A percentile compares a stretch with the other conserved stretches of the same genome.
These are phyloP conservation scores for Nycticryphes semicollaris DNA, from an alignment of 2,113 vertebrate genomes.

Conservation along the genomic window DNA sequence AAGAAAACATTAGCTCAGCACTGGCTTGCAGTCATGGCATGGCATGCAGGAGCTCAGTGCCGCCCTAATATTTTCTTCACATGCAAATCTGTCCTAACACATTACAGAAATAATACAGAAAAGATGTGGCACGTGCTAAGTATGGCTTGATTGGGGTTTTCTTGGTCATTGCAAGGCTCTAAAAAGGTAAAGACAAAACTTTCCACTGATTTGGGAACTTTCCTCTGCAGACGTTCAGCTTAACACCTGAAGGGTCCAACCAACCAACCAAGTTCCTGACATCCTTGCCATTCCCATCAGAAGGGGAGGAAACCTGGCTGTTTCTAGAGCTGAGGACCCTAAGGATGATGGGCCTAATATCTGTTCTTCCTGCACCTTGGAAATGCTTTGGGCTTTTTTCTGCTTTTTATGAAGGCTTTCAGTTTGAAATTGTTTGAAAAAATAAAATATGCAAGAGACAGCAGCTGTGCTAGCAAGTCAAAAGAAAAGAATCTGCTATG, in stretches of 20 bases:
- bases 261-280: background rate
- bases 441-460: background rate
- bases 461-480: background rate
- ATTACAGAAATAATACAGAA: conserved; percentile 37
- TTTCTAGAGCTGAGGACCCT: background rate
- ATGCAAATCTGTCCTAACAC: conserved; percentile 23
- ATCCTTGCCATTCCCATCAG: background rate
- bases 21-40: background rate
- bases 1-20: conserved; percentile 10
- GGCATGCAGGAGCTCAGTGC: background rate
- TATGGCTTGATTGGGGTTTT: background rate
- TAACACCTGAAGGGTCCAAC: background rate
- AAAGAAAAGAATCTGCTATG: background rate
- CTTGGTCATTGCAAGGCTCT: conserved; percentile 5
- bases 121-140: conserved; percentile 13
- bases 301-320: background rate
- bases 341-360: background rate
- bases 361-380: background rate
- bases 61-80: background rate
- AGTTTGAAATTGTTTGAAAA: background rate
- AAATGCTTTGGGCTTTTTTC: background rate
- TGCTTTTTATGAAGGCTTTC: background rate
- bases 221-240: background rate
- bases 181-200: background rate
- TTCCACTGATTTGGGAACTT: background rate